Base-by-base conservation (phyloP, 1,140 invertebrate species). In the Aphelinus certus region DNA sequence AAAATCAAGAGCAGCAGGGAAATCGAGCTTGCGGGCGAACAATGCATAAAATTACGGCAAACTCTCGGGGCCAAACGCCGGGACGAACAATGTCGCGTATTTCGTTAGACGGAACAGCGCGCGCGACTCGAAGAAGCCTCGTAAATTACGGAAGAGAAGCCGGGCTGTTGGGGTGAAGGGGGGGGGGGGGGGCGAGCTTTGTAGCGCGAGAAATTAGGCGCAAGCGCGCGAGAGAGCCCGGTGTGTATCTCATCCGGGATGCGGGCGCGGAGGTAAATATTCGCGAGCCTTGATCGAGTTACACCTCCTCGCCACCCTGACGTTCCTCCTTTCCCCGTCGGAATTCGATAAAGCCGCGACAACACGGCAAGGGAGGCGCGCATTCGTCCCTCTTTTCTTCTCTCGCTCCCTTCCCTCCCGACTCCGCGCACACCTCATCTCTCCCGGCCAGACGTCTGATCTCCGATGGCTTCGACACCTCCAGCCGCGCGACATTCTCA, bases 321-420 rank as follows among this genome's bases (percentile, higher is more conserved):
- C 26, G 26, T 26, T 0, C 26, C 26, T 26, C 26, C 26, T 26
- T 26, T 26, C 65, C 53, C 61, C 69, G 68, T 42, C 74, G 76
- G 71, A 84, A 82, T 81, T 80, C 73, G 79, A 82, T 81, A 79
- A 82, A 83, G 78, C 65, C 77, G 67, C 65, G 78, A 76, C 73
- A 77, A 75, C 72, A 78, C 71, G 49, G 42, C 48, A 60, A 71
- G 49, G 55, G 64, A 64, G 51, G 65, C 63, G 67, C 55, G 71
- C 66, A 53, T 9, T 5, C 42, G 10, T 73, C 61, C 67, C 73
- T 75, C 73, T 74, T 66, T 55, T n/a, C 57, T 64, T 10, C 26
- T 53, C 49, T 5, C 2, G 10, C 26, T 51, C 1, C 55, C 26
- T 49, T 58, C 64, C 49, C 69, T 55, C 53, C 70, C 65, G 7